Evolutionary conservation across 2,113 vertebrate genomes (phyloP), one percentile per base, ranked within the genome.

Genomic region (Poeciliopsis prolifica): DNA sequence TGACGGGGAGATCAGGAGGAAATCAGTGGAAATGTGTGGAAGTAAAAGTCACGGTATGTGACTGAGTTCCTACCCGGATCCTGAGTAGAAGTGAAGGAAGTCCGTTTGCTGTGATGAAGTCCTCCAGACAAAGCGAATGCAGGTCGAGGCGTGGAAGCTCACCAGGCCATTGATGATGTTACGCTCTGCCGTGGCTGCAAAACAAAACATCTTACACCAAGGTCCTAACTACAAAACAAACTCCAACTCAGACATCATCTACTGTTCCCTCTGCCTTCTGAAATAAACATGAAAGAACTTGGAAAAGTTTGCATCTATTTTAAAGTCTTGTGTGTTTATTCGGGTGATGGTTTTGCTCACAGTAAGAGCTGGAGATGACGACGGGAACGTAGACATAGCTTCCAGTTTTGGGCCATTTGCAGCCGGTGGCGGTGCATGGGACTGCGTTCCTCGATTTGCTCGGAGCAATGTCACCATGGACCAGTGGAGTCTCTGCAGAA

Each of bases 61-160:
- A 15, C 33, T 64, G 48, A n/a, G 19, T 61, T 75, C 67, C 1
- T 84, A 93, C 92, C 89, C 87, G 1, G 87, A 65, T 33, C 10
- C 68, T 72, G 92, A 78, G 65, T 58, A 0, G 3, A 93, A 2
- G 70, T 72, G 90, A 9, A 58, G 2, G 3, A 1, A 58, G 51
- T 82, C 14, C 0, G 29, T 29, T 29, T 29, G 29, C 2, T 3
- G 29, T 0, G 1, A 0, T 91, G 0, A 0, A 0, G 0, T 0
- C 17, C 1, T 42, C 44, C 5, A 31, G 17, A 61, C 26, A n/a
- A 93, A 92, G 63, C 78, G 86, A 33, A 92, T 78, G 80, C 92
- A 93, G 61, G 89, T 91, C 40, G 22, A 17, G 0, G 0, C 0
- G 0, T 84, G 35, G 54, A 92, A 91, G 19, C 75, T 66, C 24